Evolutionary conservation across 1,140 invertebrate genomes (phyloP), one percentile per base, ranked within the genome.

Genomic region (Octopus bimaculoides): DNA sequence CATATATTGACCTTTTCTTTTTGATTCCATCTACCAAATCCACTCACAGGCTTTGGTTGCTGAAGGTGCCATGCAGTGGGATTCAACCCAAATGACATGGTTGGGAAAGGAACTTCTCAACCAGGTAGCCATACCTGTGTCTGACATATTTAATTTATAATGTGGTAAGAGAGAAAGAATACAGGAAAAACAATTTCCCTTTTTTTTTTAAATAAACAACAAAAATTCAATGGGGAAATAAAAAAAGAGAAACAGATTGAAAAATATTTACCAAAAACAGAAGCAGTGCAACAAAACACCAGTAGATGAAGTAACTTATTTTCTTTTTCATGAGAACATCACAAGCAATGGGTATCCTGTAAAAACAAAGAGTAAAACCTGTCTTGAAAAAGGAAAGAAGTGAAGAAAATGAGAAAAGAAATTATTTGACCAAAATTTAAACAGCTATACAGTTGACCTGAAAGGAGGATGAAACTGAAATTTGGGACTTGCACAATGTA

Each of bases 321-420:
- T 93, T 90, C 80, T 92, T 92, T 84, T 93, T 86, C 5, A 96
- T 82, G 4, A 98, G 81, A 91, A 98, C 94, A 87, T 99, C 96
- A 77, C 95, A 89, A 5, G 96, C 96, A 85, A 99, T 95, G 3
- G 97, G 96, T n/a, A 96, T 78, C 3, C 93, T 94, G 82, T 83
- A 85, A 86, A 41, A 3, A 41, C 26, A 41, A 41, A 41, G 26
- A 41, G 26, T 41, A 41, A 41, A 41, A 41, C 26, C 26, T 41
- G 26, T 41, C 3, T 41, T 41, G 1, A 41, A 41, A 41, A 41
- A 41, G 26, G 0, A 8, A 52, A 52, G 77, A 52, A 26, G 76
- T 53, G 79, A 8, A 81, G 80, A 83, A 83, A 66, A 83, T 84
- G 80, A 81, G 80, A 79, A 78, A 78, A 78, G 54, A 71, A 17